These are phyloP conservation scores for Philereme vetulata DNA, from an alignment of 2,888 invertebrate species.

Conservation along the genomic window DNA sequence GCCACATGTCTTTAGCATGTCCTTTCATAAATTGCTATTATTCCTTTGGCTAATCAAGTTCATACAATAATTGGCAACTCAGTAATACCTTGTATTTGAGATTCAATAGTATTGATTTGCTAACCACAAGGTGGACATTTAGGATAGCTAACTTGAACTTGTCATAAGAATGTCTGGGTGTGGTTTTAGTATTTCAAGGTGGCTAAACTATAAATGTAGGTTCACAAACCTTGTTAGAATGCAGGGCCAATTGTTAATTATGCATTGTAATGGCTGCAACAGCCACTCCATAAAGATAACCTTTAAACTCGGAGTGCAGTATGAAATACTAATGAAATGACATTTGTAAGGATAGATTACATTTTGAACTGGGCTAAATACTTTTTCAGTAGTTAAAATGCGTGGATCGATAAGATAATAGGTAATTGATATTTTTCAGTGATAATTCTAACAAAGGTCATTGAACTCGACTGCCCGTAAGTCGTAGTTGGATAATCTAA, in stretches of 20 bases:
- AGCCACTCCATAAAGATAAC: constrained; percentile 18
- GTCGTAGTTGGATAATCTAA: constrained; percentile 29
- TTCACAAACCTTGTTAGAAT: constrained; percentile 7
- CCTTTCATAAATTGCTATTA: background rate
- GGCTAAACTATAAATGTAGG: constrained; percentile 3
- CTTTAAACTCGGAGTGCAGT: constrained; percentile 18
- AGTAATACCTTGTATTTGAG: background rate
- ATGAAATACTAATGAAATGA: constrained; percentile 29
- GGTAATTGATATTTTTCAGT: constrained; percentile 42
- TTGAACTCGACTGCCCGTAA: constrained; percentile 47
- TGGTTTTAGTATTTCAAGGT: constrained; percentile 19
- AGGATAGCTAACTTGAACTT: constrained; percentile 19
- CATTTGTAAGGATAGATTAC: constrained; percentile 7
- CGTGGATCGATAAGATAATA: constrained; percentile 44
- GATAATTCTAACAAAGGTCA: constrained; percentile 59
- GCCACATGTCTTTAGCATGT: background rate
- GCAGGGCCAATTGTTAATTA: constrained; percentile 11
- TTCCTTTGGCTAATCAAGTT: too few species aligned
- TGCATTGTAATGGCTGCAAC: constrained; percentile 13
- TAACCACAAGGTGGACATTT: constrained; percentile 8
- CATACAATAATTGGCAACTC: too few species aligned
- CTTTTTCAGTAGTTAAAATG: constrained; percentile 29
- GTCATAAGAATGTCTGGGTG: constrained; percentile 15
- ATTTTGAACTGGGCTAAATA: constrained; percentile 39
- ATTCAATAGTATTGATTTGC: constrained; percentile 11